Evolutionary conservation across 2,113 vertebrate species (phyloP).

Genomic region (Dipodomys merriami): DNA sequence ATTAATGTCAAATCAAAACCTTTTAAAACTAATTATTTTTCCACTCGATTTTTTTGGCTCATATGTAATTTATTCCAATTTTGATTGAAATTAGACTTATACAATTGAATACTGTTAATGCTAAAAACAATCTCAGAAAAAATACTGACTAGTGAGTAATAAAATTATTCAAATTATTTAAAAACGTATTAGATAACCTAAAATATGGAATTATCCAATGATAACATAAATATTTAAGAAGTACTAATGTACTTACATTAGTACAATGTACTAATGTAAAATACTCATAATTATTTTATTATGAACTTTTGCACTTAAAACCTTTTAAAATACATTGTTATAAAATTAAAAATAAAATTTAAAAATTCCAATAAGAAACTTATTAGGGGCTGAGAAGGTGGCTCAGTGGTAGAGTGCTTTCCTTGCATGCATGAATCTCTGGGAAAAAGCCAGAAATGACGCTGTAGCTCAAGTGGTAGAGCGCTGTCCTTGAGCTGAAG

Average conservation of each 20-base stretch:
- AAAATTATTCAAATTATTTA: slow-evolving; percentile 18
- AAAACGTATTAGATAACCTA: background rate
- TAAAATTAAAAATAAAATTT: background rate
- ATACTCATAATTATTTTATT: slow-evolving; percentile 6
- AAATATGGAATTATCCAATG: slow-evolving; percentile 31
- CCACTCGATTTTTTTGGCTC: background rate
- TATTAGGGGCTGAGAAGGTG: background rate
- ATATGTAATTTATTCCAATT: background rate
- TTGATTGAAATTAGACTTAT: slow-evolving; percentile 13
- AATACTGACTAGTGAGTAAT: background rate
- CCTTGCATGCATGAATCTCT: no score
- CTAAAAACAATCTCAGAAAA: background rate
- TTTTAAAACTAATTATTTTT: slow-evolving; percentile 50
- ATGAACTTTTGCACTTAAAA: slow-evolving; percentile 22
- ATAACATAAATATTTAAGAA: background rate
- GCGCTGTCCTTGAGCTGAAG: no score
- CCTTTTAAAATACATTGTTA: background rate
- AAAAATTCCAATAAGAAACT: slow-evolving; percentile 22
- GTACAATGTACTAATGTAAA: background rate
- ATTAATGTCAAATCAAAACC: background rate
- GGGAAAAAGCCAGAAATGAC: no score
- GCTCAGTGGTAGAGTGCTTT: no score
- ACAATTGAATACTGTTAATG: slow-evolving; percentile 23
- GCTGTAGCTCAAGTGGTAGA: no score
- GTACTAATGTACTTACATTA: no score